Base-by-base conservation (phyloP, 2,113 vertebrate species). In the Lagopus muta region DNA sequence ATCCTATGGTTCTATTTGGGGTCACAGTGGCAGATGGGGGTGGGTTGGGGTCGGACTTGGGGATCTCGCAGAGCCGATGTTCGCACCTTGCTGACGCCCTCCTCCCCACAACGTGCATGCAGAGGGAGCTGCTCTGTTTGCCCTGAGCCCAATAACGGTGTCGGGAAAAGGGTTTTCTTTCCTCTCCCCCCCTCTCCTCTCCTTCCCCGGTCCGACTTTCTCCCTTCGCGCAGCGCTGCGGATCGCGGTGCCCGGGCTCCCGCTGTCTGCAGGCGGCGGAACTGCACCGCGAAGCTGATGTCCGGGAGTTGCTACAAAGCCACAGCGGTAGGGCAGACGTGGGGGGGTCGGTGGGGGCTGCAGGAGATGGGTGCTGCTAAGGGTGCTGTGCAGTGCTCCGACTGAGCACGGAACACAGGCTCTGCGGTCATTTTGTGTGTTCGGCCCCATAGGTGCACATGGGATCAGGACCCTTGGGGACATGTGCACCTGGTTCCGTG, bases 211-310 rank as follows among this genome's bases (percentile, higher is more conserved):
- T 27, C 78, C 76, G 66, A 22, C 86, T 93, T 93, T 94, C 76
- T 94, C 80, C 90, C 82, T 52, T 13, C 25, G 7, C 20, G 48
- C 48, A 50, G 48, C 22, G 48, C 48, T 96, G 97, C 97, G 91
- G 92, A 96, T 91, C 96, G 96, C 96, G 93, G 96, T 88, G 91
- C 82, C 90, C 40, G 86, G 93, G 88, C 97, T 97, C 97, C 96
- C 95, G 79, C 77, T 80, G 89, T 97, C 97, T 97, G 96, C 94
- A 97, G 95, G 89, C 78, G 90, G 86, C 74, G 94, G 94, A 96
- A 97, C 92, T 97, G 94, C 94, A 94, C 95, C 97, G 96, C 94
- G 13, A 52, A 27, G 50, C 13, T 7, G 24, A 25, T 7, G 50
- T 52, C 50, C 50, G 50, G 25, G 50, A 27, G 25, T 25, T 27